phyloP scores from a whole-genome alignment of 2,113 vertebrate genomes.

The Colius striatus region DNA sequence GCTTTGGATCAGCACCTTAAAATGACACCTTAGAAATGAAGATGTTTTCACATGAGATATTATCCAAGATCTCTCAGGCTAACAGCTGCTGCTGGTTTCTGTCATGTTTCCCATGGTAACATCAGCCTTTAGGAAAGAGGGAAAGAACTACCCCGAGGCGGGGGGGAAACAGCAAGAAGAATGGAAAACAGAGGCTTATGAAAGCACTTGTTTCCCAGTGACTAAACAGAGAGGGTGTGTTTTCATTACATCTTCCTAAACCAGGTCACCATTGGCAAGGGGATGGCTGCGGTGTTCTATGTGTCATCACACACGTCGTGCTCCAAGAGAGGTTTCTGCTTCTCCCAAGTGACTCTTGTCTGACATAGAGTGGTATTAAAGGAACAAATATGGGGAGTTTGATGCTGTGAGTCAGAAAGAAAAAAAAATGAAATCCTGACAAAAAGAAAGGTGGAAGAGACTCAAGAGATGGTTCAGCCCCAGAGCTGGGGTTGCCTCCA shows the following conservation, averaged over 20 bases:
- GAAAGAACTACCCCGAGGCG: background rate
- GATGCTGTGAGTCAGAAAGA: background rate
- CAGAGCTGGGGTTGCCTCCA: background rate
- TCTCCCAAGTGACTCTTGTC: background rate
- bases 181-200: background rate
- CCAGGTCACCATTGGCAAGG: background rate
- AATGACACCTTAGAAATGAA: background rate
- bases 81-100: background rate
- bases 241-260: background rate
- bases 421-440: background rate
- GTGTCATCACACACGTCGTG: fast-evolving
- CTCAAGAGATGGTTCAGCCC: background rate
- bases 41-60: background rate
- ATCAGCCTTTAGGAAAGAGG: background rate
- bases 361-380: background rate
- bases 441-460: background rate
- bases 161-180: background rate
- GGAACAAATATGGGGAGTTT: background rate
- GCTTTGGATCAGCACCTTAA: background rate
- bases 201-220: background rate
- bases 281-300: background rate
- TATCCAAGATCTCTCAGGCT: background rate
- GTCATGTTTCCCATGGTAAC: background rate
- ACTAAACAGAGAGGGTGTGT: background rate
- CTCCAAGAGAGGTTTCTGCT: background rate